Conservation (phyloP, 2,888 invertebrate genomes). For the Ecdyonurus torrentis region DNA sequence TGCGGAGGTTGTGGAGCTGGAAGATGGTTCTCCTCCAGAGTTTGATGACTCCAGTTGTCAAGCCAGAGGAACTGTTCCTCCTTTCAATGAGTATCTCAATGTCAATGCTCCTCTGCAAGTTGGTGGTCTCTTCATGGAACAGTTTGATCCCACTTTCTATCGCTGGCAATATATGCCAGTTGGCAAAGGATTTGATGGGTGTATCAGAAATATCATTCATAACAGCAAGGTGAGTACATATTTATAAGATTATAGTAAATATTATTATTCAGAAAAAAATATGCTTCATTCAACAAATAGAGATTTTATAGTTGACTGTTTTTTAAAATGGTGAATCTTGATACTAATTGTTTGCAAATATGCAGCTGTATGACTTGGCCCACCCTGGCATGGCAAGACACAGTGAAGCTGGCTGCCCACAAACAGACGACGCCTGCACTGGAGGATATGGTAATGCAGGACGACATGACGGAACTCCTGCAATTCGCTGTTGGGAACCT, state of each 20-base stretch:
- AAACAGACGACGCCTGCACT: slow-evolving; percentile 83
- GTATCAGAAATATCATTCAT: slow-evolving; percentile 87
- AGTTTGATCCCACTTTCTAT: slow-evolving; percentile 75
- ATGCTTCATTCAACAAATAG: too few relatives aligned
- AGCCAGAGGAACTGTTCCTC: slow-evolving; percentile 75
- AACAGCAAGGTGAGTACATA: slow-evolving; percentile 55
- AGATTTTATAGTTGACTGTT: too few relatives aligned
- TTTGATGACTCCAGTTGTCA: slow-evolving; percentile 84
- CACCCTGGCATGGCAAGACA: slow-evolving; percentile 77
- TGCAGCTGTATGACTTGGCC: slow-evolving; percentile 76
- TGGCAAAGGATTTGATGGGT: slow-evolving; percentile 86
- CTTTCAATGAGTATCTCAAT: slow-evolving; percentile 90
- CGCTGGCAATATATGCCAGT: slow-evolving; percentile 84
- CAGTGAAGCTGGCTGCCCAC: slow-evolving; percentile 79
- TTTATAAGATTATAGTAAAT: too few relatives aligned
- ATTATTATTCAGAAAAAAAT: too few relatives aligned
- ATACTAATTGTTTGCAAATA: too few relatives aligned
- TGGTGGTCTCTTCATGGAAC: slow-evolving; percentile 80
- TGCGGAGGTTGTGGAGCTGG: slow-evolving; percentile 73
- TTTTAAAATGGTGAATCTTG: too few relatives aligned
- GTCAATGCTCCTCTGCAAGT: slow-evolving; percentile 90
- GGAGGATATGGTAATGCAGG: slow-evolving; percentile 13
- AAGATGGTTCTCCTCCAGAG: slow-evolving; percentile 74
- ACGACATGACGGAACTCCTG: slow-evolving; percentile 34
- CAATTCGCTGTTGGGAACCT: slow-evolving; percentile 68